Percentiles rank a stretch among this genome's conserved stretches.
These are phyloP conservation scores for Pseudanteris insignis DNA, from an alignment of 2,888 invertebrate genomes.

Conservation along the genomic window DNA sequence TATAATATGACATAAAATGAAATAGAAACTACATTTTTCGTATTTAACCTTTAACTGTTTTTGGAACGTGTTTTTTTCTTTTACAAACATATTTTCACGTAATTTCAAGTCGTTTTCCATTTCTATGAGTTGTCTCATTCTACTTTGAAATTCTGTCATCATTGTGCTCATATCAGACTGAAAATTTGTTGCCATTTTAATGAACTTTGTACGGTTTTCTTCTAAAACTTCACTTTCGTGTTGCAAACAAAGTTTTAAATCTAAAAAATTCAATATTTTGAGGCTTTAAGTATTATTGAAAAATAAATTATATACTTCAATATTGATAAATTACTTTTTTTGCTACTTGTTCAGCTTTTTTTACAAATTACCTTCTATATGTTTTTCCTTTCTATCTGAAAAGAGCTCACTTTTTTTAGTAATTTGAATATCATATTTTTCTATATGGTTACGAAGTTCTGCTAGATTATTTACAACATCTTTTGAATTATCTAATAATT, in stretches of 20 bases:
- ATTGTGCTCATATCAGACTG: constrained; percentile 50
- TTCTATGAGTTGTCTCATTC: constrained; percentile 49
- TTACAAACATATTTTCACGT: constrained; percentile 51
- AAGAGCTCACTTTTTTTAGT: too few species aligned
- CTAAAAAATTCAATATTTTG: too few species aligned
- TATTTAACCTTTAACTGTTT: too few species aligned
- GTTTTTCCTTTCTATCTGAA: constrained; percentile 46
- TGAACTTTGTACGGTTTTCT: constrained; percentile 52
- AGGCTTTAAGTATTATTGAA: background rate
- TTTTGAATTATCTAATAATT: constrained; percentile 55
- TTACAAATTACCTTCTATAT: too few species aligned
- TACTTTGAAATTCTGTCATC: constrained; percentile 52
- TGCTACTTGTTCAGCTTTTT: too few species aligned
- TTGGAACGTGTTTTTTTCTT: too few species aligned
- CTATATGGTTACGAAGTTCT: constrained; percentile 51
- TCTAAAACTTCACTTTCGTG: constrained; percentile 51
- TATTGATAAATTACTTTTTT: constrained; percentile 57
- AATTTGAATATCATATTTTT: constrained; percentile 48
- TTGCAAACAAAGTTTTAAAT: constrained; percentile 52
- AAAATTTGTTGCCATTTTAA: constrained; percentile 52
- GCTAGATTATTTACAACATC: constrained; percentile 52
- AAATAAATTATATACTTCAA: constrained; percentile 10
- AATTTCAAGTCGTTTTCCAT: constrained; percentile 53
- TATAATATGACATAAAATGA: too few species aligned
- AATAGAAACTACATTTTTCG: too few species aligned